These are phyloP conservation scores for Cataglyphis rosenhaueri DNA, from an alignment of 2,888 invertebrate species.

Conservation along the genomic window DNA sequence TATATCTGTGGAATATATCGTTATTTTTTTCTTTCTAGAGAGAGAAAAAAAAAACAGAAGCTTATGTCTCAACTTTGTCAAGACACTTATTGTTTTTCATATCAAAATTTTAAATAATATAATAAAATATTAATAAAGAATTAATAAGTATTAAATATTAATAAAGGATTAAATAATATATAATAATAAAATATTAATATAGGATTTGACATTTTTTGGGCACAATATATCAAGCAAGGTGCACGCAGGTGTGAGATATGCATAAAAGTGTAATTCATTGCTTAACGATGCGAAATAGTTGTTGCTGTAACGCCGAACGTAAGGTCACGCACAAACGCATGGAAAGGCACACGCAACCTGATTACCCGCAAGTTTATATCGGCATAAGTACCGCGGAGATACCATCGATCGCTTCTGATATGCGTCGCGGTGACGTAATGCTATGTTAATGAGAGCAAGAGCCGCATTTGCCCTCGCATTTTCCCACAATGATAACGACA, in stretches of 20 bases:
- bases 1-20: background rate
- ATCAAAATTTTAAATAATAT: background rate
- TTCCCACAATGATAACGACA: conserved; percentile 44
- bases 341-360: conserved; percentile 51
- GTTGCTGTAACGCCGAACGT: conserved; percentile 38
- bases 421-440: conserved; percentile 40
- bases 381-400: conserved; percentile 30
- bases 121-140: too few species aligned
- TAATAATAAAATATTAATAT: conserved; percentile 14
- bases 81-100: background rate
- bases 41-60: background rate
- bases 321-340: conserved; percentile 43
- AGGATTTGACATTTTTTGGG: background rate
- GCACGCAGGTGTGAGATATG: conserved; percentile 42
- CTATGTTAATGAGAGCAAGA: conserved; percentile 43
- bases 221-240: background rate
- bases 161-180: background rate
- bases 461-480: conserved; percentile 27
- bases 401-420: conserved; percentile 47
- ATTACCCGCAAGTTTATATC: conserved; percentile 46
- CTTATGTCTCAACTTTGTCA: background rate
- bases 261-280: conserved; percentile 35
- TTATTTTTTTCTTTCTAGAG: background rate
- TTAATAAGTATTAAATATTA: too few species aligned
- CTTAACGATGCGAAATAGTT: conserved; percentile 34